Conservation (phyloP, 2,888 invertebrate species). For the Luperina testacea region DNA sequence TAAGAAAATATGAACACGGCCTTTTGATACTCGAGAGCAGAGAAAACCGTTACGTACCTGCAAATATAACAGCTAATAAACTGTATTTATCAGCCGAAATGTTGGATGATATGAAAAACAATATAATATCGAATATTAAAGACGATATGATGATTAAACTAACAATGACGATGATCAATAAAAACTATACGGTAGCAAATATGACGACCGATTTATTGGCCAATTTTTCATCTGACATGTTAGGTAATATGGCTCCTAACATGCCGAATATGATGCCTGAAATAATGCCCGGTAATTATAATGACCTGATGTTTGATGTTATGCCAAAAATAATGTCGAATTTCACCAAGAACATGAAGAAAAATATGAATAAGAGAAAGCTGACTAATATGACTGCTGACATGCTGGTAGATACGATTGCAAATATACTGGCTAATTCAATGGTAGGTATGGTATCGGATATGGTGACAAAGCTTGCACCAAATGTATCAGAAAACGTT, state of each 20-base stretch:
- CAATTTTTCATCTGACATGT: slow-evolving; percentile 46
- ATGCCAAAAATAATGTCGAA: slow-evolving; percentile 46
- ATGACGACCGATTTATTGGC: slow-evolving; percentile 41
- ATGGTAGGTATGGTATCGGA: slow-evolving; percentile 45
- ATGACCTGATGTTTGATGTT: slow-evolving; percentile 18
- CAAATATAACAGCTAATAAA: slow-evolving; percentile 54
- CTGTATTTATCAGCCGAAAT: slow-evolving; percentile 38
- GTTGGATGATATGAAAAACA: slow-evolving; percentile 52
- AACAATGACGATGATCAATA: slow-evolving; percentile 55
- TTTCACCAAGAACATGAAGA: slow-evolving; percentile 38
- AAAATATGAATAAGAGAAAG: slow-evolving; percentile 8
- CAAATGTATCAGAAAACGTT: slow-evolving; percentile 58
- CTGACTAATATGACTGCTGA: slow-evolving; percentile 51
- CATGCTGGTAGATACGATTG: slow-evolving; percentile 41
- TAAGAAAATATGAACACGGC: slow-evolving; percentile 76
- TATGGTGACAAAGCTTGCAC: slow-evolving; percentile 27
- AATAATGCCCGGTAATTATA: slow-evolving; percentile 44
- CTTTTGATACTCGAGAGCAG: slow-evolving; percentile 76
- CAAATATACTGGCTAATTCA: slow-evolving; percentile 54
- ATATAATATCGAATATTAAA: slow-evolving; percentile 56
- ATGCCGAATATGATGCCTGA: slow-evolving; percentile 56
- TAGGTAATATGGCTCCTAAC: slow-evolving; percentile 37
- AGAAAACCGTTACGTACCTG: slow-evolving; percentile 73
- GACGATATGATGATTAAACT: slow-evolving; percentile 54
- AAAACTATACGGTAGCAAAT: slow-evolving; percentile 47